Conservation (phyloP, 2,113 vertebrate genomes). For the Corvus hawaiiensis region DNA sequence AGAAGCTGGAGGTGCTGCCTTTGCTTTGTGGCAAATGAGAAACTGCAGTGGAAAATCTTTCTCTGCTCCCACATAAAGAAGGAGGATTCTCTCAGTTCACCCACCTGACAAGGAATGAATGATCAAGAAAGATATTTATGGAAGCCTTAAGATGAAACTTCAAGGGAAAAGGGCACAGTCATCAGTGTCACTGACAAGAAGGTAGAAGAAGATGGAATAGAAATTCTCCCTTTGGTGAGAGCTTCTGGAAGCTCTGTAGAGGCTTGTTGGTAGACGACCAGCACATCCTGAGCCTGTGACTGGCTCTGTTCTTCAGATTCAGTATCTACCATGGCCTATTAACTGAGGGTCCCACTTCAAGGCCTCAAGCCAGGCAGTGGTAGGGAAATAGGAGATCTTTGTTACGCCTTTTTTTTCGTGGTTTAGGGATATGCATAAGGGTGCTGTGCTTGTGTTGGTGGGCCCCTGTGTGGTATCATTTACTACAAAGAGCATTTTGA, state of each 20-base stretch:
- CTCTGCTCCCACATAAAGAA: slow-evolving; percentile 22
- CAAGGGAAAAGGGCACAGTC: slow-evolving; percentile 25
- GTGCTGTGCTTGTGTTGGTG: neutral
- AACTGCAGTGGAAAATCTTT: slow-evolving; percentile 40
- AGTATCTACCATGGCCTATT: fast-evolving
- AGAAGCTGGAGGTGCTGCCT: neutral
- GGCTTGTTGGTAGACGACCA: neutral
- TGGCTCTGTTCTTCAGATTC: neutral
- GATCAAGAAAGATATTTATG: slow-evolving; percentile 48
- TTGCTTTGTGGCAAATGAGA: neutral
- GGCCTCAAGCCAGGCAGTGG: neutral
- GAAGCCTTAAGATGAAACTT: slow-evolving; percentile 33
- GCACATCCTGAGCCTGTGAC: neutral
- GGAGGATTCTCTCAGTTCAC: slow-evolving; percentile 54
- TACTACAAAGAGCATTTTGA: neutral
- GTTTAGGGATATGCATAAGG: neutral
- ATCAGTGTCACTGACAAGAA: neutral
- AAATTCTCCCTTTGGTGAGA: neutral
- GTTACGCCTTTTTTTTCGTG: neutral
- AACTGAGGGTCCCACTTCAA: neutral
- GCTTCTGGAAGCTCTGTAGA: neutral
- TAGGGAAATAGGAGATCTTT: neutral
- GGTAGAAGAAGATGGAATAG: neutral
- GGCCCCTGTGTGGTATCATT: neutral
- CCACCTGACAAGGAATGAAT: slow-evolving; percentile 50